phyloP scores from a whole-genome alignment of 1,140 invertebrate genomes.

The Saxidomus purpurata region DNA sequence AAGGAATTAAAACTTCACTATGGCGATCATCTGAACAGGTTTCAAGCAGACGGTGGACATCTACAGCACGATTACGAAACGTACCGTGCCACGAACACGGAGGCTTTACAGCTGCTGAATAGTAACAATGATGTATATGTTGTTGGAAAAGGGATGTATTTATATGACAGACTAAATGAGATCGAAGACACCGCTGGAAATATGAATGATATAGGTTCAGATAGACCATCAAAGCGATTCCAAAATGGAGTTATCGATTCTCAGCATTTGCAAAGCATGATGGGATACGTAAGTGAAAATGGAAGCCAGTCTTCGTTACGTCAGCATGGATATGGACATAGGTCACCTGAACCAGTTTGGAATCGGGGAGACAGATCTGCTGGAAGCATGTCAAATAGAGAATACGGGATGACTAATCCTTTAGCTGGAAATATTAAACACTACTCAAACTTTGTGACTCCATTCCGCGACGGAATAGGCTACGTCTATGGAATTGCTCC shows the following conservation, averaged over 20 bases:
- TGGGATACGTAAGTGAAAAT: slow-evolving; percentile 22
- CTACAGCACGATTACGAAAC: background rate
- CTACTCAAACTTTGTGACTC: background rate
- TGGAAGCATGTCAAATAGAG: background rate
- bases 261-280: background rate
- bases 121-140: slow-evolving; percentile 36
- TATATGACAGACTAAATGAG: slow-evolving; percentile 21
- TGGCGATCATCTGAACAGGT: background rate
- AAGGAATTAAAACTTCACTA: slow-evolving; percentile 26
- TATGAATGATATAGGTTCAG: background rate
- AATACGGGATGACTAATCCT: background rate
- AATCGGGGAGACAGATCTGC: background rate
- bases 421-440: background rate
- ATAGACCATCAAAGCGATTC: background rate
- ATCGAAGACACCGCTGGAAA: slow-evolving; percentile 1
- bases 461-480: slow-evolving; percentile 36
- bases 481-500: slow-evolving; percentile 53
- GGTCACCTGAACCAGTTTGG: background rate
- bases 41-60: background rate
- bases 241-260: slow-evolving; percentile 1
- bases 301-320: background rate
- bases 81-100: background rate
- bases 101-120: slow-evolving; percentile 17
- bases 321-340: background rate
- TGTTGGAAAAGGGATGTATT: background rate